phyloP scores from a whole-genome alignment of 1,140 invertebrate genomes.

The Mamestra configurata region DNA sequence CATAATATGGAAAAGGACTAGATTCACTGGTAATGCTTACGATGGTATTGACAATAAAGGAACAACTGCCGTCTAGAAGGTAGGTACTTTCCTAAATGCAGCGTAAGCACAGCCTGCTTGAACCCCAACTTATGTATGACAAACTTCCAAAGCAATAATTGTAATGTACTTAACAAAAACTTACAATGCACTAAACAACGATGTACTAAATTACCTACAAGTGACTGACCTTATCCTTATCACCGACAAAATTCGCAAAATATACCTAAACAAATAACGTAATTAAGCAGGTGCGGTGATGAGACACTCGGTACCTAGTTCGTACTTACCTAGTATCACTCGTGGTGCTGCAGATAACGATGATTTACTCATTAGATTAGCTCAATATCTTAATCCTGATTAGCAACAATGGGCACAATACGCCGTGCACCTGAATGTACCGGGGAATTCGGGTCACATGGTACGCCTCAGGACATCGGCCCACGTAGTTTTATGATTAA shows the following conservation, averaged over 20 bases:
- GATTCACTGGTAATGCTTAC: too few relatives aligned
- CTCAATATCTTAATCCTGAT: conserved; percentile 25
- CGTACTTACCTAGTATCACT: conserved; percentile 13
- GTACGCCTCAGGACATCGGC: background rate
- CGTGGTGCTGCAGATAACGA: conserved; percentile 16
- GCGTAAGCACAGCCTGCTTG: too few relatives aligned
- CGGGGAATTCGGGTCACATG: conserved; percentile 29
- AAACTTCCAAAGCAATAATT: background rate
- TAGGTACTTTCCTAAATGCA: too few relatives aligned
- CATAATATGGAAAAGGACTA: too few relatives aligned
- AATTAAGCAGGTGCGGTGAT: conserved; percentile 17
- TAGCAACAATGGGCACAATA: conserved; percentile 20
- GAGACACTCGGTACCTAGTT: conserved; percentile 14
- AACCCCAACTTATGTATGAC: too few relatives aligned
- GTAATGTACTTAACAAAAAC: background rate
- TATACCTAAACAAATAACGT: conserved; percentile 5
- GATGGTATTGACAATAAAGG: too few relatives aligned
- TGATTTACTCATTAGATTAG: conserved; percentile 22
- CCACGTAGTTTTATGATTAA: background rate
- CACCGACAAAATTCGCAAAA: background rate
- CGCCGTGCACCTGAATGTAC: conserved; percentile 38
- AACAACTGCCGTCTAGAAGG: too few relatives aligned
- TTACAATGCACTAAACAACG: background rate
- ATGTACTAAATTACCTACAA: conserved; percentile 3
- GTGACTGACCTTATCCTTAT: background rate